Evolutionary conservation across 2,113 vertebrate genomes (phyloP), one percentile per base, ranked within the genome.

Genomic region (Gallinago undulata): DNA sequence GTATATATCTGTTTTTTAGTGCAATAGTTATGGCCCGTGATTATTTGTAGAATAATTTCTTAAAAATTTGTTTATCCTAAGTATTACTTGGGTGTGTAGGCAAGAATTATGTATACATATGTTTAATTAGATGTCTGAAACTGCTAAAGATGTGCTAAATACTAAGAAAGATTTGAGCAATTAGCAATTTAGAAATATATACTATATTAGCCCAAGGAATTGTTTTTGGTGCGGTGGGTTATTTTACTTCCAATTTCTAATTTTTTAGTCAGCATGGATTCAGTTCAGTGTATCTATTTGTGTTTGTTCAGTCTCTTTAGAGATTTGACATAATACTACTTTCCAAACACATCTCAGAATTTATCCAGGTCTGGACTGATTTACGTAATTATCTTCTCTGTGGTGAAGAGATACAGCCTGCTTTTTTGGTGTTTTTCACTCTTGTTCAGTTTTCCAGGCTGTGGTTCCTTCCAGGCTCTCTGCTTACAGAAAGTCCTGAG

Each of bases 401-500:
- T 43, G 33, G 45, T 85, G 67, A 87, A 53, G 62, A 91, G 41
- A 72, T 82, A 31, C 70, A 83, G 84, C 39, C 67, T 91, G n/a
- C 10, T 3, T 41, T 17, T 63, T 45, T 50, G 28, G 10, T 30
- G 55, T 47, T 41, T 35, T 7, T 13, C 13, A 18, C 3, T 79
- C 45, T 19, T 56, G n/a, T 72, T 91, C 55, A 62, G 31, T 85
- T 95, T 96, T 94, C 59, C 79, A 84, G 30, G 41, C 92, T 90
- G 16, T 67, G 24, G 55, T 89, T 94, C 35, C 62, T 93, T 95
- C 69, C 50, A 85, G 57, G 59, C 43, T 80, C n/a, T 86, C 64
- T 93, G 83, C 83, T 89, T 87, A 70, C 79, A 87, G 69, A 83
- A 83, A 62, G 82, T 80, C 87, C 77, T 83, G 70, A 95, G 91